Evolutionary conservation across 2,888 invertebrate species (phyloP).

Genomic region (Mythimna albipuncta): DNA sequence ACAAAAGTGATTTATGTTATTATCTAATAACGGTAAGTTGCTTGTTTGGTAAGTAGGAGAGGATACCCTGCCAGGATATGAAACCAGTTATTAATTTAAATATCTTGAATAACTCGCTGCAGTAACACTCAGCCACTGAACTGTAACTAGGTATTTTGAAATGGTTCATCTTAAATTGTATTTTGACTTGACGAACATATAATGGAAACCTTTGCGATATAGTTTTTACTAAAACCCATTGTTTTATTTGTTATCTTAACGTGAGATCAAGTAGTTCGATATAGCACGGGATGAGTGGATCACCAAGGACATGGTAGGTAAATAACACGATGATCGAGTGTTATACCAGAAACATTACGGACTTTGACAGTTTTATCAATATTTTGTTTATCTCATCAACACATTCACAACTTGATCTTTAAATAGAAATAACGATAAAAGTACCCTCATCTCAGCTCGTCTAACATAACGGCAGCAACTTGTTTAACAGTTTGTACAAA

Average conservation of each 20-base stretch:
- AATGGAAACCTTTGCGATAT: constrained; percentile 6
- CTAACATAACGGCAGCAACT: neutral
- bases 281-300: constrained; percentile 29
- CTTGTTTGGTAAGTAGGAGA: constrained; percentile 30
- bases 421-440: constrained; percentile 19
- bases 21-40: constrained; percentile 44
- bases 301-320: constrained; percentile 41
- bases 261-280: constrained; percentile 42
- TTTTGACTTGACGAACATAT: neutral
- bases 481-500: neutral
- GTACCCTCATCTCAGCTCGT: constrained; percentile 9
- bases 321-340: constrained; percentile 29
- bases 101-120: constrained; percentile 43
- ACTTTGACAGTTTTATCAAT: constrained; percentile 54
- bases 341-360: constrained; percentile 20
- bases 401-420: neutral
- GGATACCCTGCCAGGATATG: constrained; percentile 45
- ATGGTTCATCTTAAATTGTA: constrained; percentile 22
- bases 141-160: constrained; percentile 22
- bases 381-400: constrained; percentile 31
- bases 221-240: constrained; percentile 22
- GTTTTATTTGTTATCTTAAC: constrained; percentile 49
- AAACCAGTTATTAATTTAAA: constrained; percentile 46
- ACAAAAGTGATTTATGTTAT: constrained; percentile 20
- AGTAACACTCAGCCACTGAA: constrained; percentile 29